These are phyloP conservation scores for Sceliomorpha sp. DNA, from an alignment of 2,888 invertebrate species.

Conservation along the genomic window DNA sequence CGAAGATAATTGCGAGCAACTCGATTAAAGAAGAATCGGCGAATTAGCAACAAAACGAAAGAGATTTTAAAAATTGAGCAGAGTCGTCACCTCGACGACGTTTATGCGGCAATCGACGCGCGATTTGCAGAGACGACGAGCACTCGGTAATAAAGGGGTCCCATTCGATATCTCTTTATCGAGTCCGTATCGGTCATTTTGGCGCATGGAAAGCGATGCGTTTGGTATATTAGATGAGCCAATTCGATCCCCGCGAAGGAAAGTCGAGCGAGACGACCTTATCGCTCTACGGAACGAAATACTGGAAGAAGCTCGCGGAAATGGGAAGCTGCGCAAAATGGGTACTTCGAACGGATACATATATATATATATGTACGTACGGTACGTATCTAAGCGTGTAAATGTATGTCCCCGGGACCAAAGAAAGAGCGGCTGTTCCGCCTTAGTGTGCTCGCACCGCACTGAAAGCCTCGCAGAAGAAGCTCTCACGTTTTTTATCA, in stretches of 20 bases:
- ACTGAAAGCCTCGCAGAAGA: slow-evolving; percentile 67
- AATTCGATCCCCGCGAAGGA: neutral
- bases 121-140: too few species aligned
- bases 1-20: too few species aligned
- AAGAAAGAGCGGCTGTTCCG: slow-evolving; percentile 33
- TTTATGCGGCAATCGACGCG: too few species aligned
- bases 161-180: neutral
- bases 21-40: too few species aligned
- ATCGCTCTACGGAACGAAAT: slow-evolving; percentile 1
- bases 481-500: slow-evolving; percentile 73
- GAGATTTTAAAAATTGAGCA: too few species aligned
- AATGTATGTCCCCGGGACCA: slow-evolving; percentile 24
- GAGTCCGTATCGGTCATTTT: too few species aligned
- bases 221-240: too few species aligned
- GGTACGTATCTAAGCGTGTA: neutral
- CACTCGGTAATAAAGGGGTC: neutral
- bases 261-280: neutral
- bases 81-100: too few species aligned
- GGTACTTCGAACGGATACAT: neutral
- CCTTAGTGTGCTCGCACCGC: slow-evolving; percentile 57
- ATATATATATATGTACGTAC: too few species aligned
- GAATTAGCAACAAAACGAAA: too few species aligned
- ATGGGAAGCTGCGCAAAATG: slow-evolving; percentile 17
- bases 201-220: too few species aligned
- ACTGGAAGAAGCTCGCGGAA: slow-evolving; percentile 7